These are phyloP conservation scores for Drosophila littoralis DNA, from an alignment of 1,140 invertebrate species.

Conservation along the genomic window DNA sequence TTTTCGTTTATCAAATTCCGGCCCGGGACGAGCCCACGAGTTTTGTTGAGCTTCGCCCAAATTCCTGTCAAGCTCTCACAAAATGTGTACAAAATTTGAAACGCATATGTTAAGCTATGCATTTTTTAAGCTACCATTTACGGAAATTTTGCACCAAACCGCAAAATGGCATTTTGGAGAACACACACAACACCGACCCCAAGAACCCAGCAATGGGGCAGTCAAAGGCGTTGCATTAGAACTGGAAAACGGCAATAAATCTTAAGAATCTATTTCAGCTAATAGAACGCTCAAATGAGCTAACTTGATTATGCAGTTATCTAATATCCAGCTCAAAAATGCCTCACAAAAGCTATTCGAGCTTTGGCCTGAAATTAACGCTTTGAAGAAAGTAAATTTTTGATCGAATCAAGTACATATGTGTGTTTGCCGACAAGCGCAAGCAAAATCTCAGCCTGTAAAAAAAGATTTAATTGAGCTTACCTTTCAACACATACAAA, in stretches of 20 bases:
- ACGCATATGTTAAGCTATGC: constrained; percentile 27
- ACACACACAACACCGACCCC: too few relatives aligned
- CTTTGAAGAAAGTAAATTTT: too few relatives aligned
- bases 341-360: too few relatives aligned
- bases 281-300: too few relatives aligned
- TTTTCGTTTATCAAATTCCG: constrained; percentile 71
- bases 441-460: constrained; percentile 7
- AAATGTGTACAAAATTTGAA: constrained; percentile 3
- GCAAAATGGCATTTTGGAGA: constrained; percentile 10
- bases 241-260: background rate
- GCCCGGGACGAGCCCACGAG: constrained; percentile 14
- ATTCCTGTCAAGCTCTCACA: constrained; percentile 33
- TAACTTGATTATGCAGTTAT: too few relatives aligned
- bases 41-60: constrained; percentile 30
- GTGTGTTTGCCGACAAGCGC: too few relatives aligned
- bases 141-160: constrained; percentile 22
- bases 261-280: too few relatives aligned
- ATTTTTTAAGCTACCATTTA: constrained; percentile 45
- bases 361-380: too few relatives aligned
- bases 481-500: constrained; percentile 32
- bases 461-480: constrained; percentile 24
- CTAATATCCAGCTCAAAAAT: too few relatives aligned
- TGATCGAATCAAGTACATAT: too few relatives aligned
- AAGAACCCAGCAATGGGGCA: background rate
- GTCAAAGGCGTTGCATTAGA: background rate